Percentiles rank a stretch among this genome's conserved stretches.
phyloP scores from a whole-genome alignment of 2,113 vertebrate genomes.

The Xiphophorus couchianus region DNA sequence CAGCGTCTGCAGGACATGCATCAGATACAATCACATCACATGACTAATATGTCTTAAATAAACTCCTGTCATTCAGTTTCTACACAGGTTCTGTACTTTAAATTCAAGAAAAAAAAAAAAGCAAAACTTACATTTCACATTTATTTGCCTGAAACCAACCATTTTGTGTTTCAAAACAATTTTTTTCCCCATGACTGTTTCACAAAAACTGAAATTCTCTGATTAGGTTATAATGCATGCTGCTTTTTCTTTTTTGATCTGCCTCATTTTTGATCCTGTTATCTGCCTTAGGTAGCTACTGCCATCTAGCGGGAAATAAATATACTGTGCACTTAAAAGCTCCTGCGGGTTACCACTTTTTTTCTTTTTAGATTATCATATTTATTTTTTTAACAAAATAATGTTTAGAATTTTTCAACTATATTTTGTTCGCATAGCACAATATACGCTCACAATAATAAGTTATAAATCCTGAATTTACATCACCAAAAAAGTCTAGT shows the following conservation, averaged over 20 bases:
- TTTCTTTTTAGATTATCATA: no score
- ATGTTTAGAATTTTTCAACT: no score
- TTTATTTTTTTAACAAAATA: no score
- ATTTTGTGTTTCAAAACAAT: background rate
- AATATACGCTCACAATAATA: no score
- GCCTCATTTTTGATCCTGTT: background rate
- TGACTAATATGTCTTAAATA: conserved; percentile 16
- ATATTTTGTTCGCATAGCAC: no score
- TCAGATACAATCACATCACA: conserved; percentile 12
- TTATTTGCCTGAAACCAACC: background rate
- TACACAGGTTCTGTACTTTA: no score
- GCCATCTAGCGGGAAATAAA: conserved; percentile 66
- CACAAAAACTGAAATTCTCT: background rate
- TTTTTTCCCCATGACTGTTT: background rate
- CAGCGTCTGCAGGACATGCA: conserved; percentile 27
- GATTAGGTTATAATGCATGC: background rate
- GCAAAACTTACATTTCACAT: background rate
- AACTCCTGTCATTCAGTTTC: background rate
- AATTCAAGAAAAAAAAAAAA: background rate
- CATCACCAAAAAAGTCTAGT: background rate
- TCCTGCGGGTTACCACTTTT: no score
- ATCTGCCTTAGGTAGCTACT: conserved; percentile 29
- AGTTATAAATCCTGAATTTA: background rate
- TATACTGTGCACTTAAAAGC: conserved; percentile 13
- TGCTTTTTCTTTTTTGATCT: conserved; percentile 1